phyloP scores from a whole-genome alignment of 1,140 invertebrate species.

The Saccostrea echinata region DNA sequence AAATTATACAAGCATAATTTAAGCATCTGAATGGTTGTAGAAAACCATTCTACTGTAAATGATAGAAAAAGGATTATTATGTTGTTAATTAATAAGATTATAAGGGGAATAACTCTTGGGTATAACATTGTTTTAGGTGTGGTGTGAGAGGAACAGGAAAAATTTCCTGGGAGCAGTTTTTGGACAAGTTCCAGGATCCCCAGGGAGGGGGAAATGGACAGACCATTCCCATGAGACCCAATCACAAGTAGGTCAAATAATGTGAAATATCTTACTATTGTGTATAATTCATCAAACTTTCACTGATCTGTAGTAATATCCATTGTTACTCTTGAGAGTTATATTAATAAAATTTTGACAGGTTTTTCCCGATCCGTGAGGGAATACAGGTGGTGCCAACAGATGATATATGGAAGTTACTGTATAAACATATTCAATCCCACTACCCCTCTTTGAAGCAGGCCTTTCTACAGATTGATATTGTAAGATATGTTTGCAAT shows the following conservation, averaged over 20 bases:
- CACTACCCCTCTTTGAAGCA: constrained; percentile 74
- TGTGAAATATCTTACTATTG: neutral
- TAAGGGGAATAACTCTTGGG: neutral
- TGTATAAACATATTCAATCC: constrained; percentile 73
- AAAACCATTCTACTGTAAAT: neutral
- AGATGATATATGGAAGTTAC: constrained; percentile 73
- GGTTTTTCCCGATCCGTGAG: constrained; percentile 76
- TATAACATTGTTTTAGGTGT: constrained; percentile 65
- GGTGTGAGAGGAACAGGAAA: constrained; percentile 71
- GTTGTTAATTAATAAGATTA: neutral
- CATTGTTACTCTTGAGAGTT: neutral
- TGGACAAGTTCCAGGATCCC: constrained; percentile 77
- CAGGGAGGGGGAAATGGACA: constrained; percentile 75
- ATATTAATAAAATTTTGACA: constrained; percentile 46
- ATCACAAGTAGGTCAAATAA: constrained; percentile 71
- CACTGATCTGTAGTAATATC: neutral
- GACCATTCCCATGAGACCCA: constrained; percentile 75
- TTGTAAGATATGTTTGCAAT: constrained; percentile 65
- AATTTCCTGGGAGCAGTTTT: constrained; percentile 77
- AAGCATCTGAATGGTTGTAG: no score
- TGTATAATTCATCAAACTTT: neutral
- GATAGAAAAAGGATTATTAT: neutral
- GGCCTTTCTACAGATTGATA: constrained; percentile 76
- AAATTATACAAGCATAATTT: no score
- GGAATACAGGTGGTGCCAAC: constrained; percentile 64